These are phyloP conservation scores for Pseudomyrmex sp. DNA, from an alignment of 1,140 invertebrate species.

Conservation along the genomic window DNA sequence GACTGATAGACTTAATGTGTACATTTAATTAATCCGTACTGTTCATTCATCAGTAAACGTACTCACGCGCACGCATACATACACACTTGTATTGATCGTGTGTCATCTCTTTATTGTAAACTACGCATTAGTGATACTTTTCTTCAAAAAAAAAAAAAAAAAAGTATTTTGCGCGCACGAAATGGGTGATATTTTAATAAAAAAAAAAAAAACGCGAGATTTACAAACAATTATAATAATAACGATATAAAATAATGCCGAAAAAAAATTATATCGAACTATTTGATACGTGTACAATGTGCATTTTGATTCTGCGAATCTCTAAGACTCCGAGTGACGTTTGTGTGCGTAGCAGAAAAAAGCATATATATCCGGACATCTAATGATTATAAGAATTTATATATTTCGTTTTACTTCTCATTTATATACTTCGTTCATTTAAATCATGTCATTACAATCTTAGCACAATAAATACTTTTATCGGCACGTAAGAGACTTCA, in stretches of 20 bases:
- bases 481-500: not conserved
- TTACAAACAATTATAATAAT: conserved; percentile 33
- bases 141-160: not conserved
- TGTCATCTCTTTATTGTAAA: not conserved
- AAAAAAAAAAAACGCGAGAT: not conserved
- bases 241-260: not conserved
- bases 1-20: conserved; percentile 48
- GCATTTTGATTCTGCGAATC: not conserved
- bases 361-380: too few species aligned
- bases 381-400: not conserved
- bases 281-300: not conserved
- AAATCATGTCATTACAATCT: not conserved
- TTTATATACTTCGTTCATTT: not conserved
- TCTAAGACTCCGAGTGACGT: not conserved
- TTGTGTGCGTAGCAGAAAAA: too few species aligned
- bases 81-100: not conserved
- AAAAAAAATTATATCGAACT: not conserved
- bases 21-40: conserved; percentile 5
- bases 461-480: not conserved
- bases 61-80: not conserved
- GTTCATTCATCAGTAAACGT: conserved; percentile 13
- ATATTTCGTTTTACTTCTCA: not conserved
- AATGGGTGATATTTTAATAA: too few species aligned
- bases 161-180: not conserved
- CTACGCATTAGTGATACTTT: not conserved